Base-by-base conservation (phyloP, 2,797 vertebrate species). In the Acrossocheilus wenchowensis region DNA sequence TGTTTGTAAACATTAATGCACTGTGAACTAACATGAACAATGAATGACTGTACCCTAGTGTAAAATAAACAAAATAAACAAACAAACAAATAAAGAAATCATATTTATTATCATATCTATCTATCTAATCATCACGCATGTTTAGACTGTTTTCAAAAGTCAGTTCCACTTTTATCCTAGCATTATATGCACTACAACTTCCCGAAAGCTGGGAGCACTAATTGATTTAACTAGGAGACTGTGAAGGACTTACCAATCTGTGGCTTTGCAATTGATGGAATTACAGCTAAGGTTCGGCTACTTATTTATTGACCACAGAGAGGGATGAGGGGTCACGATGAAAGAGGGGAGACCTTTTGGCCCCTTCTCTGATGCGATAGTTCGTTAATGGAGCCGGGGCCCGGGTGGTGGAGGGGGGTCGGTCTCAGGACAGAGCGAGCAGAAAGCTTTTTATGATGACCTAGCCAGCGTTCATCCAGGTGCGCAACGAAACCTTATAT, bases 191-290 rank as follows among this genome's bases (percentile, higher is more conserved):
- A 74, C 86, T 39, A 81, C 85, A 90, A 89, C 90, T 91, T 91
- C 88, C 90, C 89, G 89, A 91, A 87, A 89, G 88, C 83, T 71
- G 30, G 73, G 84, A 78, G 83, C 48, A 78, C 87, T 91, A 90
- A 92, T 92, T 90, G 90, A 90, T 92, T 92, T 90, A 90, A 91
- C 88, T 90, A 89, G 89, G 87, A 86, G 90, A 89, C 92, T 90
- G 89, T 91, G 91, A 91, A 91, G 91, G 90, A 89, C 90, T 91
- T 90, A 72, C 91, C 90, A 92, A 89, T 90, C 89, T 91, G 89
- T 79, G 87, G 90, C 88, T 88, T 90, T 90, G 86, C 90, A 88
- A 89, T 88, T 92, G 90, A 92, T 91, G 84, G 88, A 91, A 90
- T 91, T 92, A 90, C 87, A 88, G 88, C 85, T 87, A 87, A 84